A percentile compares a stretch with the other conserved stretches of the same genome.
Evolutionary conservation across 2,113 vertebrate species (phyloP).

Genomic region (Pelobates fuscus): DNA sequence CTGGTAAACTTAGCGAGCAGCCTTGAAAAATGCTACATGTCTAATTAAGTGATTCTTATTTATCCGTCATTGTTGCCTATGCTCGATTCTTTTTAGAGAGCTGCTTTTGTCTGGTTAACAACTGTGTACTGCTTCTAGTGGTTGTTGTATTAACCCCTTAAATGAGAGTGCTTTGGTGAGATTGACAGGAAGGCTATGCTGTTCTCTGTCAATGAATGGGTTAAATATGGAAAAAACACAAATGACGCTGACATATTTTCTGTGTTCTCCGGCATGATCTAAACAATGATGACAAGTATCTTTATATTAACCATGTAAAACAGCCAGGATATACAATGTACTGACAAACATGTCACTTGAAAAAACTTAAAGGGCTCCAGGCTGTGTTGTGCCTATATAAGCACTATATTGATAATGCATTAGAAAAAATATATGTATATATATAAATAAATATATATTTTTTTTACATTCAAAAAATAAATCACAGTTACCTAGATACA

Average conservation of each 20-base stretch:
- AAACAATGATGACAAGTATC: no score
- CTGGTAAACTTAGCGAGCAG: conserved; percentile 39
- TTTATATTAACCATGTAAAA: no score
- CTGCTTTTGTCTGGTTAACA: conserved; percentile 17
- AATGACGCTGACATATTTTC: not conserved
- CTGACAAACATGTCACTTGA: no score
- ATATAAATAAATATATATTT: no score
- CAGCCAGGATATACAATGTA: no score
- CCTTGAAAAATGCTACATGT: conserved; percentile 25
- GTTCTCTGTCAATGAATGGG: not conserved
- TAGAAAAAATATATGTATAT: no score
- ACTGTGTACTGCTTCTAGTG: not conserved
- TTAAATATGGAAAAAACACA: not conserved
- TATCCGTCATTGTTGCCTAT: conserved; percentile 39
- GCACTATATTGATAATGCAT: no score
- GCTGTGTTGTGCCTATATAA: no score
- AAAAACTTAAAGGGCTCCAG: no score
- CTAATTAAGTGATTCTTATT: conserved; percentile 48
- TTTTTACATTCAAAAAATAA: no score
- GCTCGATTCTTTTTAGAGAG: conserved; percentile 27
- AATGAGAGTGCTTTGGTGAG: not conserved
- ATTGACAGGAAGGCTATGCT: not conserved
- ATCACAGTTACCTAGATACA: no score
- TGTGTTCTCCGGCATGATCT: no score
- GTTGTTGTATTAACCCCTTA: conserved; percentile 1